Base-by-base conservation (phyloP, 2,888 invertebrate species). In the Melolontha melolontha region DNA sequence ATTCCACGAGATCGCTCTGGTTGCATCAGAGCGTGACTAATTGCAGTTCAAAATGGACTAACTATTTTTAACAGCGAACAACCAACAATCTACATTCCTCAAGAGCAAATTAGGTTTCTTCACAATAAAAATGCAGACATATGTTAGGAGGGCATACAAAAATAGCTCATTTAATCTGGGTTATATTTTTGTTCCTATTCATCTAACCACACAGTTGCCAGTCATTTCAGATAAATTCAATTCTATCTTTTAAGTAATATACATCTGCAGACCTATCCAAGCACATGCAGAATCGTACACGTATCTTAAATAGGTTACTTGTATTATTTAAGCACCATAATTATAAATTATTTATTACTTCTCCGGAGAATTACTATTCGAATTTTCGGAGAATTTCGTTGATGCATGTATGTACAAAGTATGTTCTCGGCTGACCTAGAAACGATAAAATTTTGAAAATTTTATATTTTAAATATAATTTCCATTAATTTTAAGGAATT, bases 151-250 rank as follows among this genome's bases (percentile, higher is more conserved):
- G 59, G 29, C 50, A 59, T 29, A 16, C 66, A 14, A 66, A 68
- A 68, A 68, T 68, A 68, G 63, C 62, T 54, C 64, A 54, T 64
- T 64, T 68, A 55, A 68, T 68, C 68, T 68, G 64, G 64, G 64
- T 68, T 68, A 64, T 64, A 64, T 68, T 64, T 68, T 68, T 55
- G 68, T 67, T 59, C 51, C 59, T 59, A 65, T 51, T 65, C 52
- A 54, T 52, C 52, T 54, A 65, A 65, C 65, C 54, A 54, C 54
- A 54, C 65, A 65, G 54, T 52, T 65, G 65, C 65, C 65, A 44
- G 65, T 54, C 65, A 65, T 62, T 34, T 62, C 59, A 62, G 59
- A 62, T 62, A 62, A 62, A 62, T 62, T 62, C 59, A 62, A 39
- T 62, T 62, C 47, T 62, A 62, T 62, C 47, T 62, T 59, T 62